A percentile compares a stretch with the other conserved stretches of the same genome.
Conservation (phyloP, 2,113 vertebrate genomes). For the Regulus satrapa region DNA sequence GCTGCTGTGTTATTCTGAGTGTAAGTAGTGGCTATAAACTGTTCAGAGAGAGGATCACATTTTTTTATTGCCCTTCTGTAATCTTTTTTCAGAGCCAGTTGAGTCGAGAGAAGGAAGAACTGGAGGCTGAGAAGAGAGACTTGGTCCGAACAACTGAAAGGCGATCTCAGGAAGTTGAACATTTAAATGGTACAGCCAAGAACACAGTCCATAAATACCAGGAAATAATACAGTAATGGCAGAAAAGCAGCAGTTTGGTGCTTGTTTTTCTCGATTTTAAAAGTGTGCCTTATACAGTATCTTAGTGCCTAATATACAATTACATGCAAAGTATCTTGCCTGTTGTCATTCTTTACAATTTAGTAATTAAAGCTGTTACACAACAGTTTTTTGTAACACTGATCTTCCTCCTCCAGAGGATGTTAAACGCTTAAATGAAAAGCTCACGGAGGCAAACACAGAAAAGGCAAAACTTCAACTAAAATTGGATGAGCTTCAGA, state of each 20-base stretch:
- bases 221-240: not conserved
- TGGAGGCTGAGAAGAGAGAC: slow-evolving; percentile 92
- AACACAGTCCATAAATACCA: not conserved
- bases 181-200: slow-evolving; percentile 82
- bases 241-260: not conserved
- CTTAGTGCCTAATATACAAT: not conserved
- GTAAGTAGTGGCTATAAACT: not conserved
- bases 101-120: slow-evolving; percentile 85
- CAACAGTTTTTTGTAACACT: not conserved
- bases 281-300: not conserved
- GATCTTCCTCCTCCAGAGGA: slow-evolving; percentile 77
- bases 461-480: slow-evolving; percentile 87
- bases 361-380: not conserved
- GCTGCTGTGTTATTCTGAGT: not conserved
- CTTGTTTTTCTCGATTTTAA: not conserved
- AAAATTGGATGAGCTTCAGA: slow-evolving; percentile 91
- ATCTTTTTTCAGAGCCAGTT: slow-evolving; percentile 75
- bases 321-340: not conserved
- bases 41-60: not conserved
- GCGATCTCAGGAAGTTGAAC: slow-evolving; percentile 86
- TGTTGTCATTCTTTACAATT: not conserved
- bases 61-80: not conserved
- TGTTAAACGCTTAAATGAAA: slow-evolving; percentile 86
- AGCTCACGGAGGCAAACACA: slow-evolving; percentile 83
- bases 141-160: slow-evolving; percentile 87